Base-by-base conservation (phyloP, 2,888 invertebrate species). In the Neelides folsomi region DNA sequence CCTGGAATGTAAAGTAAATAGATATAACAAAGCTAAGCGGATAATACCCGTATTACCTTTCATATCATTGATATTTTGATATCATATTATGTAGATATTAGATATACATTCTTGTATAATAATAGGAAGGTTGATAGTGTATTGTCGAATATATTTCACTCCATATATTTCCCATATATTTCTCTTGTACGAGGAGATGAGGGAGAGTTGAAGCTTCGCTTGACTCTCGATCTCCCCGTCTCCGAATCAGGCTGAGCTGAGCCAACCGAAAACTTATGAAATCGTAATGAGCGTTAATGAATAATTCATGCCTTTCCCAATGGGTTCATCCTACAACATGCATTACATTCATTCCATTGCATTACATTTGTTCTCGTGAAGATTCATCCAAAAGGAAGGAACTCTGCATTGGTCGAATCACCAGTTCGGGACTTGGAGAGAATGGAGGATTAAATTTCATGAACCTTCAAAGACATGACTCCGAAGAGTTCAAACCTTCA, bases 281-380 rank as follows among this genome's bases (percentile, higher is more conserved):
- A 54, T 54, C 51, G 43, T 54, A 54, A 54, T 51, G 51, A 51
- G 44, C 18, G 27, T 36, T 40, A 36, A 48, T 55, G 54, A 55
- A 55, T 55, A 35, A 55, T 52, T 49, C 49, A 55, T 52, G 49
- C 27, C 41, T 39, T 42, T 44, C 49, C 35, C 18, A 27, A 36
- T 49, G 49, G 49, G 49, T 49, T 49, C 49, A 49, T 49, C 49
- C 41, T 40, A 27, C 10, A 36, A 36, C 49, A 41, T 49, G 35
- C 35, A 41, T 16, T 41, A 9, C 41, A 35, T 27, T 49, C 16
- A 35, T 49, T 49, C 49, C 2, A 10, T 12, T 39, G 27, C 27
- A 27, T 27, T 27, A 27, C 27, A 27, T 27, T 46, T n/a, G 16
- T 10, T 7, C 9, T 35, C 44, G 5, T 34, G n/a, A 43, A 19